Conservation (phyloP, 2,888 invertebrate species). For the Electrophaes corylata region DNA sequence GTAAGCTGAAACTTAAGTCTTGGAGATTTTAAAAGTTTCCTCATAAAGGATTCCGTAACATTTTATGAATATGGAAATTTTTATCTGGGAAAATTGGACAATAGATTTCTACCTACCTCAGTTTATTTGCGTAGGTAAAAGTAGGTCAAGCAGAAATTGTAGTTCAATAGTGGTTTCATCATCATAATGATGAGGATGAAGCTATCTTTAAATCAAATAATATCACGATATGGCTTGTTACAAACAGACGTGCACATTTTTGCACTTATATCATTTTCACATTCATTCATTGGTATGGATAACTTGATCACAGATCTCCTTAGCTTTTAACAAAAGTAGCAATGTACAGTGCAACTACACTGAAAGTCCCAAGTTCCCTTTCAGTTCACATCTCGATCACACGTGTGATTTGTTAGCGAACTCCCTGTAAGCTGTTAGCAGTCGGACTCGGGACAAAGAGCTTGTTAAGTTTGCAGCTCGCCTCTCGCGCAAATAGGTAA, state of each 20-base stretch:
- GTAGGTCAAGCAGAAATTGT: too few relatives aligned
- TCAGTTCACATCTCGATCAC: slow-evolving; percentile 35
- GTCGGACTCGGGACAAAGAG: slow-evolving; percentile 55
- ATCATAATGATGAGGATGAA: too few relatives aligned
- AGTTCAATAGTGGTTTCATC: too few relatives aligned
- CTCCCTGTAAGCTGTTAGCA: slow-evolving; percentile 49
- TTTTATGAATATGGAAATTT: slow-evolving; percentile 71
- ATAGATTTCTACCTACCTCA: slow-evolving; percentile 25
- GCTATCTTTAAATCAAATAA: too few relatives aligned
- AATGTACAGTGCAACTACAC: background rate
- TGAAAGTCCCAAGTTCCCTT: slow-evolving; percentile 11
- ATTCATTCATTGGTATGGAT: background rate
- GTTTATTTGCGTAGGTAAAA: background rate
- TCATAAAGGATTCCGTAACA: slow-evolving; percentile 72
- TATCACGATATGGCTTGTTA: too few relatives aligned
- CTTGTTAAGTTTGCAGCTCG: slow-evolving; percentile 67
- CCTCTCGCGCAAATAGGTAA: slow-evolving; percentile 64
- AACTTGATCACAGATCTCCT: background rate
- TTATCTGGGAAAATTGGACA: slow-evolving; percentile 54
- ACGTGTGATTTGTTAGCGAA: slow-evolving; percentile 54
- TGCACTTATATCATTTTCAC: too few relatives aligned
- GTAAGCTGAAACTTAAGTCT: slow-evolving; percentile 40
- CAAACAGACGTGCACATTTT: too few relatives aligned
- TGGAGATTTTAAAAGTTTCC: slow-evolving; percentile 74
- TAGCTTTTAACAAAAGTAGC: background rate